These are phyloP conservation scores for Venustoraphidia nigricollis DNA, from an alignment of 2,888 invertebrate species.

Conservation along the genomic window DNA sequence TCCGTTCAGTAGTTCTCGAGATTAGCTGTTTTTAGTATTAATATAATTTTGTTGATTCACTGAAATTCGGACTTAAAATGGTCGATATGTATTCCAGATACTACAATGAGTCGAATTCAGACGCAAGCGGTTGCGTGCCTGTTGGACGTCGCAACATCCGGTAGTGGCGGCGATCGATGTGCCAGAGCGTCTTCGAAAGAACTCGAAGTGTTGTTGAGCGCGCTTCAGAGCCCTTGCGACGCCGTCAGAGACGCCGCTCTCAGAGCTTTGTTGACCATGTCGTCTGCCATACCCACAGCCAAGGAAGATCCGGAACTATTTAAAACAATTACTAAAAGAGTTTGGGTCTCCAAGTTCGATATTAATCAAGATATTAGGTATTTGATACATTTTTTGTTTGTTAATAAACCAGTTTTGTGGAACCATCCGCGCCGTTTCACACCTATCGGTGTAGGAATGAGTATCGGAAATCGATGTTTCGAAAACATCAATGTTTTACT, in stretches of 20 bases:
- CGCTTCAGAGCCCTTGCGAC: conserved; percentile 54
- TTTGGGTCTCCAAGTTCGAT: conserved; percentile 78
- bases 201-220: conserved; percentile 57
- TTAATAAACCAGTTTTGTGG: no score
- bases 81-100: conserved; percentile 25
- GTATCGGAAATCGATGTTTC: no score
- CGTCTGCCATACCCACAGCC: conserved; percentile 42
- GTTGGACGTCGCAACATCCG: conserved; percentile 60
- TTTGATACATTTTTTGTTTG: background rate
- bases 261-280: conserved; percentile 50
- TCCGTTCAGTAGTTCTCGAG: no score
- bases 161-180: conserved; percentile 55
- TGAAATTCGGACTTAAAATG: no score
- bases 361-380: conserved; percentile 55
- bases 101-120: conserved; percentile 52
- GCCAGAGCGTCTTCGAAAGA: conserved; percentile 50
- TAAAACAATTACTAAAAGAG: conserved; percentile 47
- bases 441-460: no score
- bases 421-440: no score
- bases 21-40: no score
- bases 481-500: no score
- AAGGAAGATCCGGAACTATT: conserved; percentile 40
- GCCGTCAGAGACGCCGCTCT: conserved; percentile 69
- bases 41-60: no score
- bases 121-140: conserved; percentile 66